Evolutionary conservation across 1,140 invertebrate species (phyloP).

Genomic region (Platorchestia sp.): DNA sequence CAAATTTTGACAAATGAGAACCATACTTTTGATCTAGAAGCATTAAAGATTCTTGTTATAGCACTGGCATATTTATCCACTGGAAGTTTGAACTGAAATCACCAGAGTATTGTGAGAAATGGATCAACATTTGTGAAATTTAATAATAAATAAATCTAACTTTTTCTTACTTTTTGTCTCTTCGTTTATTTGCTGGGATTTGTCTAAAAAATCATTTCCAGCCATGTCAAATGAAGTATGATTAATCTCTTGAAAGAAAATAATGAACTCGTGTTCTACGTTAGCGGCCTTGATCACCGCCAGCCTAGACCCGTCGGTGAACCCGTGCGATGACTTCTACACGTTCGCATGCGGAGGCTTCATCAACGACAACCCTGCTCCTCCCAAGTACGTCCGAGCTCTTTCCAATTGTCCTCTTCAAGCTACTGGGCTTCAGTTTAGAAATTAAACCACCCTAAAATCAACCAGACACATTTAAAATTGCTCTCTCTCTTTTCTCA

Average conservation of each 20-base stretch:
- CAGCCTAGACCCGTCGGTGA: not conserved
- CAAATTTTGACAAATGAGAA: too few relatives aligned
- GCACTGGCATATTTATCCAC: not conserved
- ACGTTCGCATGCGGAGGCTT: constrained; percentile 49
- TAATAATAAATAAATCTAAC: not conserved
- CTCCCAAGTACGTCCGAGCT: constrained; percentile 20
- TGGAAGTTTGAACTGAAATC: not conserved
- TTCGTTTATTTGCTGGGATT: not conserved
- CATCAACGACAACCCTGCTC: constrained; percentile 10
- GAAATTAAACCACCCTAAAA: too few relatives aligned
- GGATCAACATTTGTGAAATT: not conserved
- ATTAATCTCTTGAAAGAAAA: not conserved
- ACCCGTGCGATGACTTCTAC: constrained; percentile 46
- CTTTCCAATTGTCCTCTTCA: not conserved
- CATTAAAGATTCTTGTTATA: not conserved
- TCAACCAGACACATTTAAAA: too few relatives aligned
- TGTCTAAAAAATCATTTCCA: not conserved
- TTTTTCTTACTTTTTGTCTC: too few relatives aligned
- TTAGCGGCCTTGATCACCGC: constrained; percentile 12
- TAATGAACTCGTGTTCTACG: not conserved
- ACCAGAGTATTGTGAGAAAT: not conserved
- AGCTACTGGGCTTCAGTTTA: too few relatives aligned
- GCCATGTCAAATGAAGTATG: not conserved
- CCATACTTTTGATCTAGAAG: too few relatives aligned
- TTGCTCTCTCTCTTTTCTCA: too few relatives aligned